Conservation (phyloP, 1,140 invertebrate genomes). For the Microplitis demolitor region DNA sequence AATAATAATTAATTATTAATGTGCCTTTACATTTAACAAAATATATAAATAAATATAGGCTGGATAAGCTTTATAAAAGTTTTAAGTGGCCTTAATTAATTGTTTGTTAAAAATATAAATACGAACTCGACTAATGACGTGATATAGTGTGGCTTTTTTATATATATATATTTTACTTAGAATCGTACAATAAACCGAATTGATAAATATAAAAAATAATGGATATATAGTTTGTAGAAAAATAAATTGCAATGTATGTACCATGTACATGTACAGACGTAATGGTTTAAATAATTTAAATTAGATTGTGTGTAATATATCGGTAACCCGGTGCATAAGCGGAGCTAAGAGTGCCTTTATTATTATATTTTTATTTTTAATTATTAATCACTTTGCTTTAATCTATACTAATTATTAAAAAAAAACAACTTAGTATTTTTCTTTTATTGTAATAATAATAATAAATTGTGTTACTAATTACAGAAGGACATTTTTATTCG, state of each 20-base stretch:
- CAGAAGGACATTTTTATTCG: too few species aligned
- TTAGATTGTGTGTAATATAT: conserved; percentile 16
- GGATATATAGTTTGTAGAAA: conserved; percentile 16
- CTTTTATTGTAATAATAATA: too few species aligned
- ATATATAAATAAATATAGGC: background rate
- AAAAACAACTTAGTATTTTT: too few species aligned
- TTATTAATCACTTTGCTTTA: background rate
- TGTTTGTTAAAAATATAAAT: background rate
- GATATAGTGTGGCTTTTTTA: too few species aligned
- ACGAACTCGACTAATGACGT: too few species aligned
- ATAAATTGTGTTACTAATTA: too few species aligned
- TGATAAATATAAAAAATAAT: background rate
- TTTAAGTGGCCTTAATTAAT: background rate
- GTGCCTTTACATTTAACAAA: background rate
- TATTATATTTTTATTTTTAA: background rate
- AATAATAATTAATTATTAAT: background rate
- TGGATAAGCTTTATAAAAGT: conserved; percentile 10
- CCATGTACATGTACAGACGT: conserved; percentile 54
- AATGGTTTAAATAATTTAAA: conserved; percentile 23
- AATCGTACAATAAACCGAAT: background rate
- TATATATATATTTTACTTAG: background rate
- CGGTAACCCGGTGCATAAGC: conserved; percentile 13
- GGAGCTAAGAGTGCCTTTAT: conserved; percentile 6
- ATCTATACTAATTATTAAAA: too few species aligned
- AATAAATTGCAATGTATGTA: conserved; percentile 48